A percentile compares a stretch with the other conserved stretches of the same genome.
Evolutionary conservation across 2,113 vertebrate genomes (phyloP).

Genomic region (Catharus minimus): DNA sequence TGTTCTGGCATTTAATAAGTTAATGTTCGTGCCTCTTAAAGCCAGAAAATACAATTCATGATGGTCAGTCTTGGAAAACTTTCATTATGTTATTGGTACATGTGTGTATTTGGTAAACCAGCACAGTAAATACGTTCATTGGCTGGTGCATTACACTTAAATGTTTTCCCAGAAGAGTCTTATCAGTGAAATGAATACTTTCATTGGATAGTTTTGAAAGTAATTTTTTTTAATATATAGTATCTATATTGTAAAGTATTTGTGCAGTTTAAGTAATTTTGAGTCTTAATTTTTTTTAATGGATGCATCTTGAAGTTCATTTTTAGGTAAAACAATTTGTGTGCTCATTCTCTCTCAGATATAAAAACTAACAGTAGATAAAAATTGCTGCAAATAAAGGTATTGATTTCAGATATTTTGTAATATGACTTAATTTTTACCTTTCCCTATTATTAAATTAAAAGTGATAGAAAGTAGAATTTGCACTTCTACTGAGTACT

Average conservation of each 20-base stretch:
- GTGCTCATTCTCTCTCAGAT: neutral
- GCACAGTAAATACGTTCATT: neutral
- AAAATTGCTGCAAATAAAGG: neutral
- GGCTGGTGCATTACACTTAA: neutral
- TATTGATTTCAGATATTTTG: neutral
- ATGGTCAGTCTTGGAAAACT: neutral
- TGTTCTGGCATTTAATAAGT: neutral
- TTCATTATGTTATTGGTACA: neutral
- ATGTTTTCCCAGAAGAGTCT: neutral
- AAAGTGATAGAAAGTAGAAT: neutral
- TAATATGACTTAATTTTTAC: neutral
- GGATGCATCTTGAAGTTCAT: neutral
- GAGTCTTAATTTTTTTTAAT: neutral
- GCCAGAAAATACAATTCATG: neutral
- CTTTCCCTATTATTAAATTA: neutral
- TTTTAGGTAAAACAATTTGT: neutral
- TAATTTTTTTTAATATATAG: neutral
- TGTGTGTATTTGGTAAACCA: neutral
- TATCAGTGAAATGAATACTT: neutral
- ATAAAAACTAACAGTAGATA: neutral
- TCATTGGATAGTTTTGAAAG: neutral
- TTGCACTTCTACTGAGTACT: neutral
- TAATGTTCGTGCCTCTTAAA: constrained; percentile 25
- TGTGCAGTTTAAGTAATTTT: neutral
- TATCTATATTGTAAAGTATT: neutral